Percentiles rank a stretch among this genome's conserved stretches.
Evolutionary conservation across 2,113 vertebrate genomes (phyloP).

Genomic region (Nycticryphes semicollaris): DNA sequence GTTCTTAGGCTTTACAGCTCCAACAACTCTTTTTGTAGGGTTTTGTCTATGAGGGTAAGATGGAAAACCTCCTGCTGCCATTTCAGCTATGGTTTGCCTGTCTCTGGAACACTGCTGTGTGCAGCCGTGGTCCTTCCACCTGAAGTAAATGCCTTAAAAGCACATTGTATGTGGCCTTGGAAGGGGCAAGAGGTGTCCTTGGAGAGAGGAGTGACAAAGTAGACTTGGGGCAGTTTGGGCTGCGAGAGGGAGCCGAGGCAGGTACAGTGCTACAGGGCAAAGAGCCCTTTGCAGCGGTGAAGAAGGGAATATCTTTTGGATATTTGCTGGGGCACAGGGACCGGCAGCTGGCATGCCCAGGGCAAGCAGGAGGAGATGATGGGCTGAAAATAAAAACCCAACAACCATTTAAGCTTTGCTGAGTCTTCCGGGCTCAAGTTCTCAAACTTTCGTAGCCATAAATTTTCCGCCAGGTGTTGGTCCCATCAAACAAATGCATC

Average conservation of each 20-base stretch:
- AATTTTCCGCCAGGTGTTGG: background rate
- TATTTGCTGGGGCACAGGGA: background rate
- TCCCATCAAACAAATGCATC: background rate
- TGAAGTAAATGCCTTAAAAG: background rate
- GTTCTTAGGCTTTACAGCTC: background rate
- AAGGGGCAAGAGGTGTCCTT: background rate
- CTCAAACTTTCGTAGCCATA: accelerated
- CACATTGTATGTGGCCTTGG: background rate
- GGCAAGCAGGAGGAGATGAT: background rate
- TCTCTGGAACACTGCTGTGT: background rate
- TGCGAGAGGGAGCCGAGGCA: background rate
- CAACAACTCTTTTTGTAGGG: background rate
- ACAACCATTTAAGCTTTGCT: too few species aligned
- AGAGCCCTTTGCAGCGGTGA: background rate
- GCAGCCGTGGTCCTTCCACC: background rate
- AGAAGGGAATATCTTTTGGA: background rate
- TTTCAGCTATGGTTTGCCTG: background rate
- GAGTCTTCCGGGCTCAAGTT: too few species aligned
- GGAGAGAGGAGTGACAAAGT: background rate
- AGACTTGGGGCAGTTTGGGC: background rate
- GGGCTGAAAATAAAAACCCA: background rate
- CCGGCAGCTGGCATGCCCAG: background rate
- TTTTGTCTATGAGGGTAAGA: background rate
- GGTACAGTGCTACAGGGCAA: background rate
- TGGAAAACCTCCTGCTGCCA: background rate